Conservation (phyloP, 2,113 vertebrate genomes). For the Tautogolabrus adspersus region DNA sequence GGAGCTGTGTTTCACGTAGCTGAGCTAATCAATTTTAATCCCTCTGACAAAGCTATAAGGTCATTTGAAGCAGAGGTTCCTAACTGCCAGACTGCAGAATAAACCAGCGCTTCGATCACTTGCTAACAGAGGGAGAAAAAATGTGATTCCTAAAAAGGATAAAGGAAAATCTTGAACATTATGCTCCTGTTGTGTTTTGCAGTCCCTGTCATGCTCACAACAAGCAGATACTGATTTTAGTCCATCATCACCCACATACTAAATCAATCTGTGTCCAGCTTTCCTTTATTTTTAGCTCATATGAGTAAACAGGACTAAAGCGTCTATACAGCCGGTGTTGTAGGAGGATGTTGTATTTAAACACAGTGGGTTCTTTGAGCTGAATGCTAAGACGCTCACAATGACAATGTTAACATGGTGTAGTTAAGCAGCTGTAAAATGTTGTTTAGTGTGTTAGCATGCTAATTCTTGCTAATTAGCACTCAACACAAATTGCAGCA, state of each 20-base stretch:
- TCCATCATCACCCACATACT: neutral
- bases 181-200: neutral
- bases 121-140: conserved; percentile 14
- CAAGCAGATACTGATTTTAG: conserved; percentile 1
- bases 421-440: neutral
- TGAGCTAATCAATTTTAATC: conserved; percentile 76
- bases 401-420: neutral
- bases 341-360: neutral
- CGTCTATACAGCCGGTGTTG: too few species aligned
- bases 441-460: neutral
- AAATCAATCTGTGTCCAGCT: neutral
- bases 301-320: neutral
- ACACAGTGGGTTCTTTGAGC: neutral
- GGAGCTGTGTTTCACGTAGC: conserved; percentile 53
- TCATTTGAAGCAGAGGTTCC: conserved; percentile 44
- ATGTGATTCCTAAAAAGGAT: neutral
- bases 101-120: conserved; percentile 5
- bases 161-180: neutral
- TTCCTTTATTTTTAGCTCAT: neutral
- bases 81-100: conserved; percentile 9
- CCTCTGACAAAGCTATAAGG: conserved; percentile 55
- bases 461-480: neutral
- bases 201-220: neutral
- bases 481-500: neutral
- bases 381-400: neutral